These are phyloP conservation scores for Eptatretus atami DNA, from an alignment of 2,797 vertebrate species.

Conservation along the genomic window DNA sequence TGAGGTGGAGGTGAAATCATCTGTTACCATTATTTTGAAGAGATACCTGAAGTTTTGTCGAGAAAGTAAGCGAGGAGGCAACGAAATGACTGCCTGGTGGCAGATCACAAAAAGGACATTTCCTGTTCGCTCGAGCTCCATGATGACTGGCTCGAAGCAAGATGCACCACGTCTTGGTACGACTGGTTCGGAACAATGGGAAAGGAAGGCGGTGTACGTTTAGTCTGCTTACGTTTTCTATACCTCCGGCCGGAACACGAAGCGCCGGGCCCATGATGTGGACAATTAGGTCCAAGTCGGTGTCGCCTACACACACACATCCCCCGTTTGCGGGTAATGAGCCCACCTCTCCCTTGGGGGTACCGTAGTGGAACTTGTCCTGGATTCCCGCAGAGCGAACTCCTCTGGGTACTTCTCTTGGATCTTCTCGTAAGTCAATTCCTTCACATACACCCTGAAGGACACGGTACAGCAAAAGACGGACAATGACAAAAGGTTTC, in stretches of 20 bases:
- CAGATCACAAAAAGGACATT: conserved; percentile 55
- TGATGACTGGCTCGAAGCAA: conserved; percentile 65
- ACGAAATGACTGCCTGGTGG: conserved; percentile 62
- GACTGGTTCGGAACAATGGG: conserved; percentile 16
- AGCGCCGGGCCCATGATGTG: too few relatives aligned
- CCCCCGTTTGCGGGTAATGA: not conserved
- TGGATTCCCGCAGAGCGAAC: conserved; percentile 55
- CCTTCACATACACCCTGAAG: conserved; percentile 44
- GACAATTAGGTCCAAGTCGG: too few relatives aligned
- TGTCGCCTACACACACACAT: too few relatives aligned
- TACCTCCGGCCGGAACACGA: too few relatives aligned
- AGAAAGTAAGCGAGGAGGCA: conserved; percentile 68
- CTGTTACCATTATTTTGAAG: too few relatives aligned
- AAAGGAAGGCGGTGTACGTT: too few relatives aligned
- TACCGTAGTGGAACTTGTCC: conserved; percentile 66
- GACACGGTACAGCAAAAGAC: too few relatives aligned
- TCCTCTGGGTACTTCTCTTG: conserved; percentile 41
- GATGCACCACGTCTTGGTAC: conserved; percentile 61
- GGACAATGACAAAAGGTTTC: too few relatives aligned
- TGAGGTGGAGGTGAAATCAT: too few relatives aligned
- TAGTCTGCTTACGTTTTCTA: too few relatives aligned
- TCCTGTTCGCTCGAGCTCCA: conserved; percentile 74
- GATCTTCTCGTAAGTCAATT: conserved; percentile 59
- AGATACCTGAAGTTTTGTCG: conserved; percentile 38
- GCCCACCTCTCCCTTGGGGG: conserved; percentile 48